Evolutionary conservation across 2,888 invertebrate genomes (phyloP), one percentile per base, ranked within the genome.

Genomic region (Oligia fasciuncula): DNA sequence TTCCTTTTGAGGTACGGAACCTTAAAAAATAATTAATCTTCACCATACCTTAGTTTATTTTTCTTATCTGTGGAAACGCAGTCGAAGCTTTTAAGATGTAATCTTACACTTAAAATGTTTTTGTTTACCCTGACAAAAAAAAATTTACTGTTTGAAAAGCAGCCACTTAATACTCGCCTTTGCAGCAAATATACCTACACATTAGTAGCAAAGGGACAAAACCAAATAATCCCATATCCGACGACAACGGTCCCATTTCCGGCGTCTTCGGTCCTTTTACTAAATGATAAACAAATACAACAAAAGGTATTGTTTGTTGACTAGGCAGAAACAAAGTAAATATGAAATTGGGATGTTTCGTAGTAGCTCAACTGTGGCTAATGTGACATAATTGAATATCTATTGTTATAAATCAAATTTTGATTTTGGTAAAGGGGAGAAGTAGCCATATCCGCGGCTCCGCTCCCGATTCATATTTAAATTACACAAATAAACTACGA

Each of bases 131-230:
- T 17, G 2, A 29, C 6, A 29, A 14, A 14, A 29, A 2, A 29
- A 14, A 17, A 17, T 62, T 17, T 35, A 35, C 35, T 0, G 8
- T 46, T 2, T 43, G 19, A 29, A 73, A 63, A 29, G 29, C 4
- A 29, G 23, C 29, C 0, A 6, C 51, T 62, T 43, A 13, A 35
- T n/a, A 14, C 19, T 63, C n/a, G n/a, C n/a, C 14, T 54, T 71
- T 80, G 35, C 40, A 35, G 8, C 2, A 46, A 65, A 46, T 13
- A 65, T 29, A 49, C 29, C 13, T 5, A 65, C n/a, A 65, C 57
- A 57, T 71, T n/a, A 71, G n/a, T 54, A 78, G 19, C 3, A 23
- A 71, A 49, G n/a, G 57, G 13, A 72, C 54, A 65, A 79, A 29
- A 40, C 11, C 46, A 46, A 46, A 11, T 46, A 46, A 2, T 46